Percentiles rank a stretch among this genome's conserved stretches.
phyloP scores from a whole-genome alignment of 2,797 vertebrate species.

The Sarcoramphus papa region DNA sequence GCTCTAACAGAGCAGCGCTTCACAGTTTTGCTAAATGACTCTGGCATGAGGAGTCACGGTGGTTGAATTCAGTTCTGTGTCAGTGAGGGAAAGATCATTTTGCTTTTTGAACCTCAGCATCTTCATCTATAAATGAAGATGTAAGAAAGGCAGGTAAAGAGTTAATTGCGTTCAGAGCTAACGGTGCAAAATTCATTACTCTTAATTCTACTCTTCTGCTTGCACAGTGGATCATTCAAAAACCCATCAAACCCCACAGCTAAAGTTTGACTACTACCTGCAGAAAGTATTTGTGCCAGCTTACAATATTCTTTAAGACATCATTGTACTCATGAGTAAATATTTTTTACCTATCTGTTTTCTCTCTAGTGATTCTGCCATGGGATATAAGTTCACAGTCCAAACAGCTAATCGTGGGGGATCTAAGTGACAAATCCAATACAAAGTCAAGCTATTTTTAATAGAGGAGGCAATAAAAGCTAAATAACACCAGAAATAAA shows the following conservation, averaged over 20 bases:
- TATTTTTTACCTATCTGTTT: not conserved
- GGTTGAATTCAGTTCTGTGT: not conserved
- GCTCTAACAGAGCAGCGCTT: not conserved
- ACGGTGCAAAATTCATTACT: not conserved
- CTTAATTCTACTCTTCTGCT: not conserved
- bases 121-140: not conserved
- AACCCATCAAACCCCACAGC: not conserved
- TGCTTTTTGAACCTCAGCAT: not conserved
- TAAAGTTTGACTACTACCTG: not conserved
- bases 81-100: not conserved
- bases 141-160: not conserved
- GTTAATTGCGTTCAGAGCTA: not conserved
- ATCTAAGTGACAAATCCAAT: not conserved
- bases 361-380: not conserved
- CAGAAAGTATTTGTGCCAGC: not conserved
- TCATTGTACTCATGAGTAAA: not conserved
- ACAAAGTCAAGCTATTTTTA: not conserved
- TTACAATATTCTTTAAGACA: not conserved
- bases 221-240: not conserved
- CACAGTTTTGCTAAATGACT: not conserved
- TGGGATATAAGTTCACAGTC: not conserved
- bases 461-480: not conserved
- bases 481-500: not conserved
- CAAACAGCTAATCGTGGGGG: not conserved
- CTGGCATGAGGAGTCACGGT: rapidly evolving